These are phyloP conservation scores for Erebia epiphron DNA, from an alignment of 2,888 invertebrate genomes.

Conservation along the genomic window DNA sequence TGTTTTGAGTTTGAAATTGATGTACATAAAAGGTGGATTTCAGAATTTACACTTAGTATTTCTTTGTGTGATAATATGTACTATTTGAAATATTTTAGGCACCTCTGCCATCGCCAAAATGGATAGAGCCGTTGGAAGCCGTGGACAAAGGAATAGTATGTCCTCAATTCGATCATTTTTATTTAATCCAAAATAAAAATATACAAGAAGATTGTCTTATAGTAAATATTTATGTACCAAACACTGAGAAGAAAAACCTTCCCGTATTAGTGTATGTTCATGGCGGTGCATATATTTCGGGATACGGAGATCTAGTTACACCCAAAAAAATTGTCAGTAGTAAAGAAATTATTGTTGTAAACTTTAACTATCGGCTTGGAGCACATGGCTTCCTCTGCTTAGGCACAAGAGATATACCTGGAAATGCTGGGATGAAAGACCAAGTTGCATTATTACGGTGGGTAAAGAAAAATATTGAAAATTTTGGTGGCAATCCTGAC, in stretches of 20 bases:
- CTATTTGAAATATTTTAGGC: slow-evolving; percentile 44
- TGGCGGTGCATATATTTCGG: slow-evolving; percentile 65
- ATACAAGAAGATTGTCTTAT: slow-evolving; percentile 45
- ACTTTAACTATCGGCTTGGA: slow-evolving; percentile 59
- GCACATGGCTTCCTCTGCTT: slow-evolving; percentile 45
- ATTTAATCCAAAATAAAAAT: slow-evolving; percentile 16
- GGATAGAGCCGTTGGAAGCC: slow-evolving; percentile 50
- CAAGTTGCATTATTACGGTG: slow-evolving; percentile 49
- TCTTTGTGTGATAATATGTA: too few species aligned
- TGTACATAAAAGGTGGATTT: too few species aligned
- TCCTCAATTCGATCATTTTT: slow-evolving; percentile 43
- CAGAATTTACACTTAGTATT: too few species aligned
- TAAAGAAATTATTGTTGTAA: slow-evolving; percentile 52
- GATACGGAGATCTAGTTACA: slow-evolving; percentile 50
- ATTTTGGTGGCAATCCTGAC: slow-evolving; percentile 50
- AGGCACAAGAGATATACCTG: slow-evolving; percentile 47
- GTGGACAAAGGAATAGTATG: slow-evolving; percentile 46
- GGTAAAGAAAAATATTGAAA: slow-evolving; percentile 49
- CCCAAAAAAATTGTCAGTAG: slow-evolving; percentile 47
- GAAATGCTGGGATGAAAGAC: slow-evolving; percentile 53
- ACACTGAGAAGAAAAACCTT: slow-evolving; percentile 40
- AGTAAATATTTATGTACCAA: slow-evolving; percentile 47
- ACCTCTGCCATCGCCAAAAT: slow-evolving; percentile 52
- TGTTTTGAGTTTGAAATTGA: too few species aligned
- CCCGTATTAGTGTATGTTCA: slow-evolving; percentile 69